phyloP scores from a whole-genome alignment of 2,888 invertebrate genomes.

The Mantis religiosa region DNA sequence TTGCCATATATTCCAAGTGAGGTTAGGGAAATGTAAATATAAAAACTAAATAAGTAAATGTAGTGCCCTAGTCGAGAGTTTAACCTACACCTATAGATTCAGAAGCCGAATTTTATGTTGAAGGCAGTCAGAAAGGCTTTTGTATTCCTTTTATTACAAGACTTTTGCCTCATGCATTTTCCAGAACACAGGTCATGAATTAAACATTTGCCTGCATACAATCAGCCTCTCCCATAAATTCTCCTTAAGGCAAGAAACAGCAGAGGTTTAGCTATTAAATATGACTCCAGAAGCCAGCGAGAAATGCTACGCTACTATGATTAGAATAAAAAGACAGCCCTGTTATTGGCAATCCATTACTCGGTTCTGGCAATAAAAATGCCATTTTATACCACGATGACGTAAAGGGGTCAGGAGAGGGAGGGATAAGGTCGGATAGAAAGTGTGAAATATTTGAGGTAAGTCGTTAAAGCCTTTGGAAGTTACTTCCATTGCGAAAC shows the following conservation, averaged over 20 bases:
- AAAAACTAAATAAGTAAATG: too few species aligned
- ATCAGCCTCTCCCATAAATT: background rate
- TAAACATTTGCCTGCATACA: background rate
- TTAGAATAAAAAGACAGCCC: background rate
- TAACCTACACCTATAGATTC: too few species aligned
- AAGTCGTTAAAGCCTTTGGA: background rate
- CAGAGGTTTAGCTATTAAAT: background rate
- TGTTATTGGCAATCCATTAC: background rate
- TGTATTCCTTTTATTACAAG: too few species aligned
- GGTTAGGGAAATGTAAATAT: too few species aligned
- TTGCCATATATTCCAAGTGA: too few species aligned
- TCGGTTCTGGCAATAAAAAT: background rate
- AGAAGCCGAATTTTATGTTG: too few species aligned
- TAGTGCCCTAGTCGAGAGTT: too few species aligned
- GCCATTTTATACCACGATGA: background rate
- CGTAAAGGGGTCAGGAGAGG: background rate
- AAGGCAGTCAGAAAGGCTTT: too few species aligned
- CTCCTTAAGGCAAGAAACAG: background rate
- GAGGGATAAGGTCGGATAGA: background rate
- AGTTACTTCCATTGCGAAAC: background rate
- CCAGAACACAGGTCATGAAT: background rate
- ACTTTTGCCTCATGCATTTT: too few species aligned
- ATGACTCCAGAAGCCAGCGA: background rate
- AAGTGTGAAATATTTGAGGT: background rate
- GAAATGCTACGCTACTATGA: background rate